These are phyloP conservation scores for Pristionchus arcanus DNA, from an alignment of 2,888 invertebrate species.

Conservation along the genomic window DNA sequence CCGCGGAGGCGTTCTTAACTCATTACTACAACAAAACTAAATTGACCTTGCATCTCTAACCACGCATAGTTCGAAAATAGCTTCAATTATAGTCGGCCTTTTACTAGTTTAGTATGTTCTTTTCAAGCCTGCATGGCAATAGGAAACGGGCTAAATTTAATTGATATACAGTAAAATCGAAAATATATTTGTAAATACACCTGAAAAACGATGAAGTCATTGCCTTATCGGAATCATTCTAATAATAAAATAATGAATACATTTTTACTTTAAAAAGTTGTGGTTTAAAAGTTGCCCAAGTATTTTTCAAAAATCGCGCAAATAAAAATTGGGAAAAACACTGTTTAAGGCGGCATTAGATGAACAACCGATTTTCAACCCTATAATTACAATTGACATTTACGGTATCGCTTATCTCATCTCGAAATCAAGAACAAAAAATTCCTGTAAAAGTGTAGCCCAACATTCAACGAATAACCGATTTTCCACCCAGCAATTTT, in stretches of 20 bases:
- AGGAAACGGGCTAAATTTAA: too few species aligned
- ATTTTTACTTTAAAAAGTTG: too few species aligned
- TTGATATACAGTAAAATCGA: too few species aligned
- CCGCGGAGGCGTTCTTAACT: neutral
- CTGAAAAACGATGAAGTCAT: too few species aligned
- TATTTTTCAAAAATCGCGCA: neutral
- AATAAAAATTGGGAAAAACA: neutral
- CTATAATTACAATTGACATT: neutral
- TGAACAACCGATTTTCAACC: neutral
- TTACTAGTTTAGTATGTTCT: too few species aligned
- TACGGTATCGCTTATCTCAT: neutral
- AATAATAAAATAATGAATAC: too few species aligned
- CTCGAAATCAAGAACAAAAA: neutral
- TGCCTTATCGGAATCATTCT: too few species aligned
- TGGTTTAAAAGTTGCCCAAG: too few species aligned
- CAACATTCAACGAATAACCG: neutral
- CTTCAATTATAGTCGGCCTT: neutral
- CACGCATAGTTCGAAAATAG: neutral
- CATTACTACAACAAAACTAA: neutral
- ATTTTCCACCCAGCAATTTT: neutral
- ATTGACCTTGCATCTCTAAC: slow-evolving; percentile 7
- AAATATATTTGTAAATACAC: too few species aligned
- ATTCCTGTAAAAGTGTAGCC: neutral
- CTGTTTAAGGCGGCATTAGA: neutral
- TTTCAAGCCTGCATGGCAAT: too few species aligned